Evolutionary conservation across 2,888 invertebrate species (phyloP).

Genomic region (Melikaiella ostensackeni): DNA sequence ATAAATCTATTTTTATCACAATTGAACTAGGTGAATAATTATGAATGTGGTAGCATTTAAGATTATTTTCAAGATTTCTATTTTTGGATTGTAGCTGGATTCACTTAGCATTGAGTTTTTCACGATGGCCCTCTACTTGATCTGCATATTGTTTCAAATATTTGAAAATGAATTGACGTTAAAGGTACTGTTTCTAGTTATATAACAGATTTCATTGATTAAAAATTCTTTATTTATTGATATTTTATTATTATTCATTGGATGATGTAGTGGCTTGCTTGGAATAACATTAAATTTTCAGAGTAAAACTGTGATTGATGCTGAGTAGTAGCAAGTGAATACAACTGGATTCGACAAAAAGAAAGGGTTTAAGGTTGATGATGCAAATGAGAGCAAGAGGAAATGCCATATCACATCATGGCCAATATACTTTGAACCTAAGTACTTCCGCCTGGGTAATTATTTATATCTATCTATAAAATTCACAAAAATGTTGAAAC

Average conservation of each 20-base stretch:
- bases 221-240: too few relatives aligned
- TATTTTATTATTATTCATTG: too few relatives aligned
- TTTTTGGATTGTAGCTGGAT: slow-evolving; percentile 31
- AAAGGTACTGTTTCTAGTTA: slow-evolving; percentile 20
- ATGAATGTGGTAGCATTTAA: neutral
- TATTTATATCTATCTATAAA: neutral
- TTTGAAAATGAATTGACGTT: slow-evolving; percentile 47
- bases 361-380: slow-evolving; percentile 37
- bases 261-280: too few relatives aligned
- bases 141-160: slow-evolving; percentile 43
- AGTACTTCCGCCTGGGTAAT: slow-evolving; percentile 47
- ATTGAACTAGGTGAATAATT: neutral
- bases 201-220: too few relatives aligned
- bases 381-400: slow-evolving; percentile 39
- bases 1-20: neutral
- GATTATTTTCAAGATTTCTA: neutral
- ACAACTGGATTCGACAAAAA: neutral
- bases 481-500: neutral
- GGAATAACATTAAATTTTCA: slow-evolving; percentile 10
- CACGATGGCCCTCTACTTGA: slow-evolving; percentile 38
- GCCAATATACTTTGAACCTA: slow-evolving; percentile 41
- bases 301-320: slow-evolving; percentile 41
- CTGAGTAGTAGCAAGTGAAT: slow-evolving; percentile 46
- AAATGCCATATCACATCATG: slow-evolving; percentile 42
- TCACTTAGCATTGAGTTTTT: slow-evolving; percentile 34